These are phyloP conservation scores for Trinectes maculatus DNA, from an alignment of 2,113 vertebrate genomes.

Conservation along the genomic window DNA sequence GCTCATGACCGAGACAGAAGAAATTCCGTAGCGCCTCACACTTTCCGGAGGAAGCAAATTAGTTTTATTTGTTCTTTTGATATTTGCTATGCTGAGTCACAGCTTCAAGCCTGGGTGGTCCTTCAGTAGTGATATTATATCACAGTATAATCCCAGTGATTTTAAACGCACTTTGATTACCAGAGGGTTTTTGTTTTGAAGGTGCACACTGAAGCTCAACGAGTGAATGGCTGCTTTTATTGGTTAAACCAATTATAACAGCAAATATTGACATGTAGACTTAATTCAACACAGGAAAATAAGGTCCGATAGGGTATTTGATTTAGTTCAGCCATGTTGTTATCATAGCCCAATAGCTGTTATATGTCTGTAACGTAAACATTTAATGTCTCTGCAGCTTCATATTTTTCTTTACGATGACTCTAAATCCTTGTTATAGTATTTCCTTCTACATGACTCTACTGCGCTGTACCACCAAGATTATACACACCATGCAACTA, in stretches of 20 bases:
- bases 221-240: not conserved
- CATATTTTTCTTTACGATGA: constrained; percentile 16
- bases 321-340: constrained; percentile 22
- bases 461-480: not conserved
- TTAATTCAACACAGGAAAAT: too few relatives aligned
- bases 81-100: constrained; percentile 21
- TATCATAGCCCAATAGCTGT: not conserved
- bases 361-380: constrained; percentile 41
- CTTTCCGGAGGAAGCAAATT: constrained; percentile 3
- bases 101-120: not conserved
- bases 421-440: not conserved
- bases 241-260: not conserved
- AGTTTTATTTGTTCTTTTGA: constrained; percentile 10
- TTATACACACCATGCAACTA: not conserved
- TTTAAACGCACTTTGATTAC: not conserved
- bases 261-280: constrained; percentile 4
- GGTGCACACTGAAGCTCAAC: not conserved
- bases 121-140: constrained; percentile 7
- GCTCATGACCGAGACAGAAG: constrained; percentile 12
- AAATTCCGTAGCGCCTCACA: constrained; percentile 17
- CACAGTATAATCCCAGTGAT: not conserved
- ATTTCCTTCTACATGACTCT: constrained; percentile 9
- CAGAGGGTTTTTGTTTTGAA: not conserved
- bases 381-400: not conserved
- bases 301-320: not conserved